phyloP scores from a whole-genome alignment of 1,140 invertebrate species.

The Heterodera carotae region DNA sequence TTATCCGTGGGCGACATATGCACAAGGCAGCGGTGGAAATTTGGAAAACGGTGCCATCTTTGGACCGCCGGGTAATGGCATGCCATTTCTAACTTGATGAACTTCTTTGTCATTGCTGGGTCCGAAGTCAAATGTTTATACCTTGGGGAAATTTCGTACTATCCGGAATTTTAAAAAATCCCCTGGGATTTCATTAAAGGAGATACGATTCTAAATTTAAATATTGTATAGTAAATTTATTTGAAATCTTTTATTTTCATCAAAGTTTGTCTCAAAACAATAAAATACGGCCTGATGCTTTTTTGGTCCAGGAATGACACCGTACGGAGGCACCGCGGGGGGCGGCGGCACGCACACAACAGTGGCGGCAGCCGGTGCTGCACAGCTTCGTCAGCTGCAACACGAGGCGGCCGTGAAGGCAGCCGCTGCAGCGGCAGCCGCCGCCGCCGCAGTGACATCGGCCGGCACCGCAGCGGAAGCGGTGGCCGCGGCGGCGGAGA shows the following conservation, averaged over 20 bases:
- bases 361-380: constrained; percentile 45
- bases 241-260: background rate
- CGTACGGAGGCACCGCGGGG: constrained; percentile 17
- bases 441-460: background rate
- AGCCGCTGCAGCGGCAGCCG: constrained; percentile 20
- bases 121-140: no score
- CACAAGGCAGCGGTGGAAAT: background rate
- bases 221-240: no score
- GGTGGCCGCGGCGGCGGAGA: constrained; percentile 19
- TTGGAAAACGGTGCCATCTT: constrained; percentile 25
- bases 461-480: constrained; percentile 19
- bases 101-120: no score
- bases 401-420: constrained; percentile 28
- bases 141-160: no score
- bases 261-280: constrained; percentile 16
- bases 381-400: constrained; percentile 38
- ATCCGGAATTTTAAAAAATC: no score
- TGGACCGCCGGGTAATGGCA: background rate
- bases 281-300: background rate
- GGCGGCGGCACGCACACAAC: constrained; percentile 33
- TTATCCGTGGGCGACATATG: constrained; percentile 28
- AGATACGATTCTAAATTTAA: no score
- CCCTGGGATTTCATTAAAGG: no score
- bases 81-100: no score
- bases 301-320: constrained; percentile 25